Evolutionary conservation across 2,797 vertebrate species (phyloP), one percentile per base, ranked within the genome.

Genomic region (Sciaenops ocellatus): DNA sequence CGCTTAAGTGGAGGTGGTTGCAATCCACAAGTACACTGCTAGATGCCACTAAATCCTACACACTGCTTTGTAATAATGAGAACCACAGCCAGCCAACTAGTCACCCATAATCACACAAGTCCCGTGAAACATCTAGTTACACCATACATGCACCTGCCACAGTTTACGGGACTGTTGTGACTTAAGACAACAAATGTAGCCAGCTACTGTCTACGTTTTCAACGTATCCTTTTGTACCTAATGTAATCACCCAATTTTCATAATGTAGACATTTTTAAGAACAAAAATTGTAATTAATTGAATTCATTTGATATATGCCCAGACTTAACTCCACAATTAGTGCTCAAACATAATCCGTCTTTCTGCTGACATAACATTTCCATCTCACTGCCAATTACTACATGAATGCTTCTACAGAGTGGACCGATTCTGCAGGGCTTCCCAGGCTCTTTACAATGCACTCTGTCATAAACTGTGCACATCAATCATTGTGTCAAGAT

Each of bases 401-500:
- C 13, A 42, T 69, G 4, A 79, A 64, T 67, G 15, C 24, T n/a
- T 55, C 57, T 16, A 52, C 34, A 68, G 26, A 70, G 55, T 26
- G 51, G 44, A 54, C n/a, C 13, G 10, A 38, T 54, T 56, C 48
- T 24, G n/a, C 44, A 17, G 65, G 61, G n/a, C n/a, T 41, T 50
- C 68, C 67, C 51, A 65, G 13, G 24, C 7, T 69, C 63, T 42
- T 20, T 8, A 61, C 56, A 84, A 70, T 73, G 55, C 17, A 41
- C 26, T 54, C 46, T 65, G 52, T 72, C 51, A 57, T 52, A 18
- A n/a, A 55, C 5, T 17, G 11, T 56, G 26, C 8, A 13, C 50
- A 61, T 78, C 64, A 59, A 42, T 76, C 50, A 55, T 46, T 76
- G 55, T 63, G 56, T 80, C 50, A 2, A 69, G 26, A 69, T 59